Evolutionary conservation across 2,888 invertebrate species (phyloP), one percentile per base, ranked within the genome.

Genomic region (Dryobotodes eremita): DNA sequence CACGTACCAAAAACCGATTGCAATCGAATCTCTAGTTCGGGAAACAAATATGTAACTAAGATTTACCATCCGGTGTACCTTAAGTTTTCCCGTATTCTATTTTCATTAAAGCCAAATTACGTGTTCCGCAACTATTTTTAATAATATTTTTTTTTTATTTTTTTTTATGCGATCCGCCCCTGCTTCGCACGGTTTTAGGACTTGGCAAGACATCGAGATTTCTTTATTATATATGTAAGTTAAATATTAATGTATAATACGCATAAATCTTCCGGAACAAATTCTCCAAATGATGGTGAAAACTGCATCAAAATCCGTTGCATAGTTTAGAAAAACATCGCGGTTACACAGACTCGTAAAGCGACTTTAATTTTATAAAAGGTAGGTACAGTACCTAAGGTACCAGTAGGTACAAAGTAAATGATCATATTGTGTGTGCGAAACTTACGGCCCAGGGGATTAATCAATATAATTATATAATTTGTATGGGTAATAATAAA

Each of bases 381-480:
- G 57, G 57, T n/a, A n/a, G 11, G n/a, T 46, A 20, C 20, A 1
- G 3, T 15, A 53, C 1, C 11, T 46, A 62, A 46, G 5, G 36
- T n/a, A 42, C n/a, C n/a, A 26, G 20, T 55, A 55, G n/a, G 20
- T 36, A 48, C 3, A 77, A 55, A 48, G 11, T 36, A 65, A 53
- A 48, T 55, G 17, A 77, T 55, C 36, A 36, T 36, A 78, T 26
- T 20, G 36, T 48, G 26, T 48, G 26, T 36, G 42, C 6, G 36
- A 36, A 48, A 64, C 23, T 36, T 11, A 48, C 11, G 13, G 23
- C 23, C 23, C n/a, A 36, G 3, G 48, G 23, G 36, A 48, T 13
- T 42, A 57, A 77, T 64, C 64, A 64, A 26, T 77, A 77, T 36
- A n/a, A n/a, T n/a, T n/a, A 31, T 48, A 64, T 77, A 36, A 36